phyloP scores from a whole-genome alignment of 2,888 invertebrate genomes.

The Drosophila anomelani region DNA sequence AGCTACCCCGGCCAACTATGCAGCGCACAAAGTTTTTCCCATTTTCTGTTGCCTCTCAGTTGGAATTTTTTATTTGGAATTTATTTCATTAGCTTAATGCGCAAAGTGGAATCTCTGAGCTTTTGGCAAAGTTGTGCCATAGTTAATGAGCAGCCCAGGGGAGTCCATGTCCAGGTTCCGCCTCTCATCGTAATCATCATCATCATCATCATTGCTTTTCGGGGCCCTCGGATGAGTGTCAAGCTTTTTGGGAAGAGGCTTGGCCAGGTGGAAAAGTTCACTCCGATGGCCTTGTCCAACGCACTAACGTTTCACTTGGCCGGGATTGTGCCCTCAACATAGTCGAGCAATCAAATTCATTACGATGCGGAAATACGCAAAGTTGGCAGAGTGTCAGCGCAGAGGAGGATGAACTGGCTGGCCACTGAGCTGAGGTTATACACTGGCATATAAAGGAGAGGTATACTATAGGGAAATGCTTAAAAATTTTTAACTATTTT shows the following conservation, averaged over 20 bases:
- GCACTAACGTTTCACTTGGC: slow-evolving; percentile 24
- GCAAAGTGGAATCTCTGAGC: slow-evolving; percentile 50
- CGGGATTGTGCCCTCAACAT: slow-evolving; percentile 1
- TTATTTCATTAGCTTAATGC: slow-evolving; percentile 68
- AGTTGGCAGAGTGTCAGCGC: slow-evolving; percentile 25
- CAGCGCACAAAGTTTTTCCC: slow-evolving; percentile 37
- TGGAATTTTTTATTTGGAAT: slow-evolving; percentile 53
- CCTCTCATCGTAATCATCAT: slow-evolving; percentile 3
- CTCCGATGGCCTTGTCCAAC: slow-evolving; percentile 25
- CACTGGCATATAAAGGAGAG: not conserved
- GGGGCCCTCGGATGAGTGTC: slow-evolving; percentile 35
- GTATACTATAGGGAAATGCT: not conserved
- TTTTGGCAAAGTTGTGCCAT: slow-evolving; percentile 46
- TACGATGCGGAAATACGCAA: slow-evolving; percentile 50
- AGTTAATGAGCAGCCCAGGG: slow-evolving; percentile 45
- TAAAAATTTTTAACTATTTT: not conserved
- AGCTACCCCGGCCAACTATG: slow-evolving; percentile 32
- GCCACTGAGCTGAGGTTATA: slow-evolving; percentile 38
- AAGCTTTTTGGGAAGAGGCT: slow-evolving; percentile 16
- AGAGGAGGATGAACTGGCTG: slow-evolving; percentile 6
- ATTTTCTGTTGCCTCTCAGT: slow-evolving; percentile 19
- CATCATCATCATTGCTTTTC: slow-evolving; percentile 12
- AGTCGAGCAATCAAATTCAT: slow-evolving; percentile 55
- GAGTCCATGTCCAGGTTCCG: slow-evolving; percentile 2
- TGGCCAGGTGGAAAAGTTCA: slow-evolving; percentile 47